These are phyloP conservation scores for Heterohyrax brucei DNA, from an alignment of 2,797 vertebrate genomes.

Conservation along the genomic window DNA sequence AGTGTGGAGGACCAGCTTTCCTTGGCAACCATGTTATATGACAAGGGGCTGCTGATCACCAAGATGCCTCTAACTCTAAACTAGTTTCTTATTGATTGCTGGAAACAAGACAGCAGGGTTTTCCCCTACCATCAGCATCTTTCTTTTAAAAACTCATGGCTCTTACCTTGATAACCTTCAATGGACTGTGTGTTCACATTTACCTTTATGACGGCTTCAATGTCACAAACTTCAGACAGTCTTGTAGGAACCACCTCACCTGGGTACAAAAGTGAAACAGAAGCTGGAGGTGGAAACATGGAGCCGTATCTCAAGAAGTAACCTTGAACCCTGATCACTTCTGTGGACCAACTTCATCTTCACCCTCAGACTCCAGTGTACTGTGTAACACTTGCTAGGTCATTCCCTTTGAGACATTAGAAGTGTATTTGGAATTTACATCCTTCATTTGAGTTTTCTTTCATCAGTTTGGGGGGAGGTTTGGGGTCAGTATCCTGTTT, in stretches of 20 bases:
- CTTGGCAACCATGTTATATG: conserved; percentile 95
- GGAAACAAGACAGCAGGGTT: conserved; percentile 26
- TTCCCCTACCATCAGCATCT: background rate
- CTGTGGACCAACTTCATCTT: conserved; percentile 20
- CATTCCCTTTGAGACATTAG: conserved; percentile 62
- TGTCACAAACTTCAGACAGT: conserved; percentile 57
- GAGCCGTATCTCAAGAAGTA: conserved; percentile 41
- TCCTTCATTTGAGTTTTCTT: conserved; percentile 69
- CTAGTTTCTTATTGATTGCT: conserved; percentile 16
- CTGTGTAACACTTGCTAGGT: background rate
- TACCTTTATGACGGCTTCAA: conserved; percentile 79
- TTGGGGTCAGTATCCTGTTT: conserved; percentile 65
- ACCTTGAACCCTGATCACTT: conserved; percentile 24
- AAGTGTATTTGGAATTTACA: conserved; percentile 72
- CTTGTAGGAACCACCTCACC: conserved; percentile 67
- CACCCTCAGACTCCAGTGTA: background rate
- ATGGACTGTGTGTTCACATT: conserved; percentile 24
- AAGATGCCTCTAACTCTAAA: conserved; percentile 90
- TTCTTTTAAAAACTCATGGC: background rate
- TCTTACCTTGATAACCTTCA: conserved; percentile 74
- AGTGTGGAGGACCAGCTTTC: conserved; percentile 93
- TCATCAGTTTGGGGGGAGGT: conserved; percentile 44
- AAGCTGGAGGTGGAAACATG: conserved; percentile 56
- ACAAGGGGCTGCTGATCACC: conserved; percentile 95
- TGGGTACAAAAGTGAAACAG: conserved; percentile 80